Evolutionary conservation across 2,888 invertebrate species (phyloP), one percentile per base, ranked within the genome.

Genomic region (Lymantria monacha): DNA sequence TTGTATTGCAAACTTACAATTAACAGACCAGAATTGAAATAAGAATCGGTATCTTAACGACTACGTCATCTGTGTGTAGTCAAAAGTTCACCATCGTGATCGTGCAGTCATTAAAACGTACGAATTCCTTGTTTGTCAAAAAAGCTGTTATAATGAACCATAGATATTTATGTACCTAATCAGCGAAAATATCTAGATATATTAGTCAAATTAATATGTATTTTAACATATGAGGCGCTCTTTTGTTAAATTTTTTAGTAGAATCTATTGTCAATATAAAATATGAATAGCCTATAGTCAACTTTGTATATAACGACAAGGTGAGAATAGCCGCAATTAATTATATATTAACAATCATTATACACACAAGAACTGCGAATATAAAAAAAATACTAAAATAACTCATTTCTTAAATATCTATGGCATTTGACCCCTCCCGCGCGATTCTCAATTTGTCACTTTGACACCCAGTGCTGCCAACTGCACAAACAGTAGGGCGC

Each of bases 401-500:
- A 53, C 33, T 42, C 31, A 22, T 45, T 55, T 48, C 42, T 42
- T 48, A 51, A 58, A 52, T 60, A 51, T 54, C 56, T 51, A 51
- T 61, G 65, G 59, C 61, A 57, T 67, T 58, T 65, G 69, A 68
- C 69, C 68, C 59, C 61, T 51, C 44, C 38, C 63, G 55, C 65
- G 68, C 74, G 72, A 69, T 72, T 64, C 59, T 67, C 72, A 70
- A 82, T 83, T 79, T 76, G 79, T 84, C 81, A 81, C 70, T 60
- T 54, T 76, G 81, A 74, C 82, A 78, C 69, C 64, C 81, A 77
- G 71, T 66, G 78, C 70, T 76, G 76, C 84, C 85, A 85, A 85
- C 85, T 85, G 85, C 75, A 79, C 84, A 85, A 85, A 85, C 85
- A 85, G 69, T 74, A 81, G 84, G 83, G 84, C 84, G 81, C 81